Evolutionary conservation across 1,140 invertebrate species (phyloP).

Genomic region (Aphis craccivora): DNA sequence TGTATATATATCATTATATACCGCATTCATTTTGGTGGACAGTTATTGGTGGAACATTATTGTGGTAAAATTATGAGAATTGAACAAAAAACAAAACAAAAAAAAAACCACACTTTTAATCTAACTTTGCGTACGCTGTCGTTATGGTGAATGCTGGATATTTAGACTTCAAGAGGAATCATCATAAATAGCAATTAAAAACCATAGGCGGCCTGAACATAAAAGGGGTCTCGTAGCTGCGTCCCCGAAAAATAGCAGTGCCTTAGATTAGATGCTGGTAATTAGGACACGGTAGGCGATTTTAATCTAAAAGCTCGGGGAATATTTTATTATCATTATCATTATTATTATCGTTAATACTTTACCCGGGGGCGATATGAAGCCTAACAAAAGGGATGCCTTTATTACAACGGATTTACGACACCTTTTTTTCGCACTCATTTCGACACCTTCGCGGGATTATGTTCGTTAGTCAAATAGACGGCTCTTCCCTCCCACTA

Average conservation of each 20-base stretch:
- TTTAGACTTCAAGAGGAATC: conserved; percentile 15
- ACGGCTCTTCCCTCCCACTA: not conserved
- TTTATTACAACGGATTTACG: conserved; percentile 57
- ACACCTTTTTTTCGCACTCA: conserved; percentile 53
- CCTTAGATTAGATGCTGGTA: conserved; percentile 34
- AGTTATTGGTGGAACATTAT: conserved; percentile 35
- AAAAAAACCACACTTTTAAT: conserved; percentile 17
- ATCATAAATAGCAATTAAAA: conserved; percentile 58
- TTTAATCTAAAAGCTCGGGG: conserved; percentile 56
- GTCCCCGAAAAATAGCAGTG: conserved; percentile 23
- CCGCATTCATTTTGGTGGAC: not conserved
- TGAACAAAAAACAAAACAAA: not conserved
- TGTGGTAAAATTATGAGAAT: conserved; percentile 44
- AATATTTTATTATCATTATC: conserved; percentile 50
- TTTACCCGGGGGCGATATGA: conserved; percentile 17
- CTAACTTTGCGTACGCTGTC: not conserved
- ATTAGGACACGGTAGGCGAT: conserved; percentile 41
- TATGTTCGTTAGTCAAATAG: conserved; percentile 58
- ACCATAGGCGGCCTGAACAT: conserved; percentile 38
- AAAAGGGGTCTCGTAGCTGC: conserved; percentile 11
- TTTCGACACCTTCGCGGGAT: conserved; percentile 52
- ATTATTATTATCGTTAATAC: conserved; percentile 41
- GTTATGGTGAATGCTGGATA: not conserved
- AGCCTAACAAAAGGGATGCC: conserved; percentile 33
- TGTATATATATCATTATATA: not conserved